Base-by-base conservation (phyloP, 1,140 invertebrate species). In the Meloidogyne exigua region DNA sequence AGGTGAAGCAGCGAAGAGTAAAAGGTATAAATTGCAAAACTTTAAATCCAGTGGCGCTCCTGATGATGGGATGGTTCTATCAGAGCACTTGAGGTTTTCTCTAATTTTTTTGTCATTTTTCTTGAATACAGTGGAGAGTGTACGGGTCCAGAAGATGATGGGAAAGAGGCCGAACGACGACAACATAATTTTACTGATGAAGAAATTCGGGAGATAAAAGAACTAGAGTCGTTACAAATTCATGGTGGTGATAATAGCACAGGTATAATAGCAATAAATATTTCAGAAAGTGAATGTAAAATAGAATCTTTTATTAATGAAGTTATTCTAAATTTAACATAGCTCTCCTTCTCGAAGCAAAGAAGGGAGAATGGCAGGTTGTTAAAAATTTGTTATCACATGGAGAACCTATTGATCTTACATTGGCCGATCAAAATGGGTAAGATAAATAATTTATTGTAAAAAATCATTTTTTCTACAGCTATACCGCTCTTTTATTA, bases 351-450 rank as follows among this genome's bases (percentile, higher is more conserved):
- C 80, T 78, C 65, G 75, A 81, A 32, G 75, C 77, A 11, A 88
- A 87, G 68, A 86, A 82, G 62, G 74, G 76, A 15, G 69, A 88
- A 39, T 87, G 85, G 85, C n/a, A 57, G 21, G 70, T 68, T 42
- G 79, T 87, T n/a, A 36, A 76, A 42, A 21, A 68, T 28, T 42
- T 85, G 63, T 71, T 86, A 10, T 62, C 77, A 9, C 25, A 44
- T 2, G 71, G 66, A 21, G 66, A 72, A 42, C 65, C 42, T 21
- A 25, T 74, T 25, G 85, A 85, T 39, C 80, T 80, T 25, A 76
- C 73, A 25, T 49, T 80, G 69, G 62, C 81, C 44, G 84, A 85
- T 81, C 28, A 77, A 72, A 23, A 62, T 5, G 72, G 57, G 57
- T 74, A 67, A 18, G 10, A 3, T 0, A 25, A 12, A 62, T 26